Evolutionary conservation across 1,140 invertebrate genomes (phyloP).

Genomic region (Batillaria attramentaria): DNA sequence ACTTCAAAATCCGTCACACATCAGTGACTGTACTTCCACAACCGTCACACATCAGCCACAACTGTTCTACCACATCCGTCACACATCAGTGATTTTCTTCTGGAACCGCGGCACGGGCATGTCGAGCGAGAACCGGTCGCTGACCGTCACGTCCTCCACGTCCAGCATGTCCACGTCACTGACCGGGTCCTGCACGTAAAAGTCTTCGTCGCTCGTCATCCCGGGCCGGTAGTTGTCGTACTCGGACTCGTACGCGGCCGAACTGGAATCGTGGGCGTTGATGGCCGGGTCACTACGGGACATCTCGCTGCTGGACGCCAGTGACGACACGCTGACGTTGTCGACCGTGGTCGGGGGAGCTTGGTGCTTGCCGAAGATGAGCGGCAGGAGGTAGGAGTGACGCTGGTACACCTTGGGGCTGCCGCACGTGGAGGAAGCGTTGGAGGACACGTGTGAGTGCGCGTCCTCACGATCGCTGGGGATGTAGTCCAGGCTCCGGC

Average conservation of each 20-base stretch:
- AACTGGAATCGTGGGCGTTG: constrained; percentile 63
- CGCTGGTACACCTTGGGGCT: constrained; percentile 58
- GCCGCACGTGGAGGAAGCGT: constrained; percentile 60
- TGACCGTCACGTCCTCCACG: constrained; percentile 77
- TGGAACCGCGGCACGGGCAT: constrained; percentile 56
- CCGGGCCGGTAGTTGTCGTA: constrained; percentile 78
- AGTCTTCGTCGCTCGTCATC: constrained; percentile 70
- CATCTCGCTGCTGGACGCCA: constrained; percentile 69
- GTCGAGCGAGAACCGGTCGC: constrained; percentile 66
- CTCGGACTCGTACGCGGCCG: constrained; percentile 83
- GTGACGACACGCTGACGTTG: constrained; percentile 64
- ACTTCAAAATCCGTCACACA: constrained; percentile 43
- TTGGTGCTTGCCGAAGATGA: constrained; percentile 44
- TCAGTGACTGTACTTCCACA: not conserved
- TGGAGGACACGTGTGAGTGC: constrained; percentile 42
- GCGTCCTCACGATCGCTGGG: constrained; percentile 66
- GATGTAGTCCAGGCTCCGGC: constrained; percentile 69
- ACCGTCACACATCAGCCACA: not conserved
- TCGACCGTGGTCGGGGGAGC: constrained; percentile 32
- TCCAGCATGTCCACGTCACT: constrained; percentile 79
- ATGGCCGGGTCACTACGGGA: constrained; percentile 66
- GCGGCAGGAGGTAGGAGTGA: constrained; percentile 55
- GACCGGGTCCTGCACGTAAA: constrained; percentile 69
- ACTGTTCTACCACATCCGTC: constrained; percentile 4
- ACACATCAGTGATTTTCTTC: constrained; percentile 66